A percentile compares a stretch with the other conserved stretches of the same genome.
Evolutionary conservation across 2,888 invertebrate species (phyloP).

Genomic region (Dynastes tityus): DNA sequence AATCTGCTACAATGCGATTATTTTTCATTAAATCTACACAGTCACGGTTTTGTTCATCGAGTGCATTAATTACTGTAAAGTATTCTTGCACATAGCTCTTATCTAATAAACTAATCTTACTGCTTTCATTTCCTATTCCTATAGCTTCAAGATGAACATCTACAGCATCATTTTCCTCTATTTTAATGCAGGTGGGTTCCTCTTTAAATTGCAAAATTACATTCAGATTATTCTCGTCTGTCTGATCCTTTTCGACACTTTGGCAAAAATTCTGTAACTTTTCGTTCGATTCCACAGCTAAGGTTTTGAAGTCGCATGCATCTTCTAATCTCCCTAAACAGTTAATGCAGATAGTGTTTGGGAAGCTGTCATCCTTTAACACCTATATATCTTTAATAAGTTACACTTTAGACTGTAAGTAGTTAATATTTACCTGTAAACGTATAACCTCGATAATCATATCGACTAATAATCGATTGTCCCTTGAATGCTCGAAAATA

Average conservation of each 20-base stretch:
- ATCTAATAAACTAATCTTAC: neutral
- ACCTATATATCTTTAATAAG: neutral
- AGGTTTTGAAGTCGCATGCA: neutral
- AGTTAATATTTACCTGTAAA: neutral
- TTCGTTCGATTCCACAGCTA: neutral
- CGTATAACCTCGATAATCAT: neutral
- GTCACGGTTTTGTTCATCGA: too few relatives aligned
- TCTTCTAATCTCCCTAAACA: conserved; percentile 7
- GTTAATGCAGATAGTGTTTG: neutral
- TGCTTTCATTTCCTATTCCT: neutral
- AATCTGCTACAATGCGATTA: too few relatives aligned
- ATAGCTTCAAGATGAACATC: too few relatives aligned
- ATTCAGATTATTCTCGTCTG: neutral
- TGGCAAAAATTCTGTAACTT: neutral
- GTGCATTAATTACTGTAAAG: too few relatives aligned
- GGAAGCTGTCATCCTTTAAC: neutral
- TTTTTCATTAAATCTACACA: too few relatives aligned
- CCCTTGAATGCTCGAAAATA: neutral
- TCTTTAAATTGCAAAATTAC: neutral
- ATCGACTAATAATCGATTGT: neutral
- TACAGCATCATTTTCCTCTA: too few relatives aligned
- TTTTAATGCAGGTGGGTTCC: too few relatives aligned
- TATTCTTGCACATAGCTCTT: too few relatives aligned
- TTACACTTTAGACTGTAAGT: neutral
- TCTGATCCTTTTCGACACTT: neutral